These are phyloP conservation scores for Bombus pascuorum DNA, from an alignment of 1,140 invertebrate genomes.

Conservation along the genomic window DNA sequence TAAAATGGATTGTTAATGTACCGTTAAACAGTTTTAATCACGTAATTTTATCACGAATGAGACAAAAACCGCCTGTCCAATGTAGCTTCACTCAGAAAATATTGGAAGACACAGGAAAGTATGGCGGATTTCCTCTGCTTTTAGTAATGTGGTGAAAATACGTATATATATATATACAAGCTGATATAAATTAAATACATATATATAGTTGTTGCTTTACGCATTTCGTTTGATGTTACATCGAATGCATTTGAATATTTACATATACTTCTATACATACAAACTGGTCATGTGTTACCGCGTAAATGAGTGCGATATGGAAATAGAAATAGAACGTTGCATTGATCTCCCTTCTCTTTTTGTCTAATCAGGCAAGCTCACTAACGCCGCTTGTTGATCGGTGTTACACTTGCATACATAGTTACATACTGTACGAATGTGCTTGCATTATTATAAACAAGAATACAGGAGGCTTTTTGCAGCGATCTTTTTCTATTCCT, in stretches of 20 bases:
- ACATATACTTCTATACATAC: neutral
- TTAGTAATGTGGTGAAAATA: neutral
- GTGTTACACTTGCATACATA: no score
- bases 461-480: no score
- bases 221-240: neutral
- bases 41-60: neutral
- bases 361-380: no score
- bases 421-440: no score
- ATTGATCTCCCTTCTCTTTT: no score
- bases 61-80: neutral
- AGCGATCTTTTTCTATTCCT: no score
- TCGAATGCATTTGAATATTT: neutral
- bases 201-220: neutral
- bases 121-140: neutral
- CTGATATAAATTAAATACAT: neutral
- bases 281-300: no score
- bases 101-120: neutral
- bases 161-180: neutral
- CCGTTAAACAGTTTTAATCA: neutral
- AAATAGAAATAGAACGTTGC: no score
- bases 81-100: neutral
- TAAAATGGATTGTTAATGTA: neutral
- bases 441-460: no score
- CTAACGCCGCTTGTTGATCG: no score
- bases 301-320: no score